Evolutionary conservation across 1,140 invertebrate species (phyloP).

Genomic region (Chymomyza costata): DNA sequence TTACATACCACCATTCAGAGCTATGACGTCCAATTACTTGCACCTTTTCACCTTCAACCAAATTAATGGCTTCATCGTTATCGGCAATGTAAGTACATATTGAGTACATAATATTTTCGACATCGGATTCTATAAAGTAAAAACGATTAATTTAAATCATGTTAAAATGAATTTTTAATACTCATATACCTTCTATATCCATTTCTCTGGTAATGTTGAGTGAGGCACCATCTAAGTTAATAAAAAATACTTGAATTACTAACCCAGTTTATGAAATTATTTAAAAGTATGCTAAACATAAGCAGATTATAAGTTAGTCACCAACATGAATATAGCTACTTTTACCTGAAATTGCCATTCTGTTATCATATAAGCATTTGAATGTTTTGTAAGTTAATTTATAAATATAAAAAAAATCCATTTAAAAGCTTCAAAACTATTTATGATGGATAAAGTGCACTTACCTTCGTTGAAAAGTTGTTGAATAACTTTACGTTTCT

Average conservation of each 20-base stretch:
- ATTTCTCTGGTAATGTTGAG: constrained; percentile 70
- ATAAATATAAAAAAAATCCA: no score
- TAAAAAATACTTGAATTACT: not conserved
- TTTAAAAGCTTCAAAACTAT: no score
- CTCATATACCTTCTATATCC: constrained; percentile 54
- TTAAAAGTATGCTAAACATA: no score
- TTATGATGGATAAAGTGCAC: no score
- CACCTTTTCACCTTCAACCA: constrained; percentile 92
- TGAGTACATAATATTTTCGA: constrained; percentile 87
- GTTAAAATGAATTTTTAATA: not conserved
- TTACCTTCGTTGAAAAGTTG: constrained; percentile 79
- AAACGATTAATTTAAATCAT: not conserved
- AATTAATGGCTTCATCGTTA: constrained; percentile 88
- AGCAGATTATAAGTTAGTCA: constrained; percentile 58
- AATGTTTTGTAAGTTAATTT: constrained; percentile 4
- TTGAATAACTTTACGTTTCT: constrained; percentile 79
- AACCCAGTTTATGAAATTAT: constrained; percentile 2
- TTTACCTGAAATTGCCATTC: constrained; percentile 65
- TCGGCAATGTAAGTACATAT: constrained; percentile 92
- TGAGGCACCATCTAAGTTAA: constrained; percentile 59
- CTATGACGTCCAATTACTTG: constrained; percentile 88
- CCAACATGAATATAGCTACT: constrained; percentile 45
- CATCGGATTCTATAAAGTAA: constrained; percentile 77
- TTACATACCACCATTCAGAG: constrained; percentile 93
- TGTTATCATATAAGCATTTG: constrained; percentile 74